Percentiles rank a stretch among this genome's conserved stretches.
phyloP scores from a whole-genome alignment of 2,797 vertebrate genomes.

The Parotocinclus haroldoi region DNA sequence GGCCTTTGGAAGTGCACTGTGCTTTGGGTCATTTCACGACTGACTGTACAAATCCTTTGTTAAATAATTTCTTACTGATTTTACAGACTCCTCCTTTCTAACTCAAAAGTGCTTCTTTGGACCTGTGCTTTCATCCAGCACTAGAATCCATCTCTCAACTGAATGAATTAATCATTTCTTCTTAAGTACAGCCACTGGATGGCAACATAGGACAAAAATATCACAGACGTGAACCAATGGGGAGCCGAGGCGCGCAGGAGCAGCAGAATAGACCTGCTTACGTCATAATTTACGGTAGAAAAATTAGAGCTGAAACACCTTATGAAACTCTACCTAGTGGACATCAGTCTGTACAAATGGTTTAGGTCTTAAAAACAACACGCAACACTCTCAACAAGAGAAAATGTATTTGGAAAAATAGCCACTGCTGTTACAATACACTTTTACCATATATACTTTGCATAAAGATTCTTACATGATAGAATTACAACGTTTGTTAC shows the following conservation, averaged over 20 bases:
- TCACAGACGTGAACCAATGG: constrained; percentile 38
- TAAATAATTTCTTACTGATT: neutral
- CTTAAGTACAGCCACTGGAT: constrained; percentile 46
- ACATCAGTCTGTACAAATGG: too few relatives aligned
- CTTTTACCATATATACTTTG: constrained; percentile 91
- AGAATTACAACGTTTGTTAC: constrained; percentile 96
- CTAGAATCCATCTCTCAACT: neutral
- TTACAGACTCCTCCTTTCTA: neutral
- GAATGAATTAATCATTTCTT: constrained; percentile 27
- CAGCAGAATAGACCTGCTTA: neutral
- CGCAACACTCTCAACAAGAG: neutral
- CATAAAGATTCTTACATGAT: constrained; percentile 95
- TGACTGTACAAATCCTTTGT: too few relatives aligned
- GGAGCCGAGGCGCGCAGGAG: constrained; percentile 9
- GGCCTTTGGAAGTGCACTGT: too few relatives aligned
- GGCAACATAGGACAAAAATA: constrained; percentile 55
- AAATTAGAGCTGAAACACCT: too few relatives aligned
- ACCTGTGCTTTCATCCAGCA: too few relatives aligned
- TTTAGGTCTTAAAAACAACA: too few relatives aligned
- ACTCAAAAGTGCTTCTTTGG: neutral
- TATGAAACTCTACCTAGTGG: too few relatives aligned
- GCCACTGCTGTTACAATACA: constrained; percentile 97
- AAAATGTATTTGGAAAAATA: constrained; percentile 92
- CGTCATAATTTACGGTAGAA: neutral
- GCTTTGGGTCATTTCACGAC: too few relatives aligned